Conservation (phyloP, 1,140 invertebrate genomes). For the Drosophila quadrilineata region DNA sequence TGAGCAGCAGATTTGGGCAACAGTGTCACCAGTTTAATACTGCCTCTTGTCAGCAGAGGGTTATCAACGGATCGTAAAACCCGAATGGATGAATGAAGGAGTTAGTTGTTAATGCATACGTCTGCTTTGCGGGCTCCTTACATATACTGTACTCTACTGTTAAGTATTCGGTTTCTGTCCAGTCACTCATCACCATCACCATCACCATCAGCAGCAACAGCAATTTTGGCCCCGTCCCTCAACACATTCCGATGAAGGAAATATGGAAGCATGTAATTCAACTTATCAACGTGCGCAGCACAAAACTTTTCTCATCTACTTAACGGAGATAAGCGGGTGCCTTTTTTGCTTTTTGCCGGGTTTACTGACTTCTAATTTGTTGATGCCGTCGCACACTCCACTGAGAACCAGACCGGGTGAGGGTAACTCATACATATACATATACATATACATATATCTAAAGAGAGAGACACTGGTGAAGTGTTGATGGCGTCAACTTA, state of each 20-base stretch:
- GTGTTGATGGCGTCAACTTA: slow-evolving; percentile 75
- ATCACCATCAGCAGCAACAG: background rate
- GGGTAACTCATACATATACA: slow-evolving; percentile 6
- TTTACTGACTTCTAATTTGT: slow-evolving; percentile 76
- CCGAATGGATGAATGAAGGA: slow-evolving; percentile 12
- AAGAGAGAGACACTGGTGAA: slow-evolving; percentile 50
- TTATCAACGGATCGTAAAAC: slow-evolving; percentile 52
- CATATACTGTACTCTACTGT: background rate
- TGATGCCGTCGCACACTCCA: slow-evolving; percentile 28
- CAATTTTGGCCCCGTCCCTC: background rate
- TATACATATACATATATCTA: slow-evolving; percentile 1
- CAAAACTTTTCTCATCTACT: slow-evolving; percentile 79
- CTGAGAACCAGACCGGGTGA: slow-evolving; percentile 17
- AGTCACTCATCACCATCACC: background rate
- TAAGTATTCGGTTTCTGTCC: slow-evolving; percentile 11
- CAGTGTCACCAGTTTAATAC: slow-evolving; percentile 69
- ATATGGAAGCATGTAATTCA: slow-evolving; percentile 70
- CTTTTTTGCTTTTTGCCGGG: slow-evolving; percentile 46
- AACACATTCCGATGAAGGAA: slow-evolving; percentile 43
- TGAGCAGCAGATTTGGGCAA: slow-evolving; percentile 71
- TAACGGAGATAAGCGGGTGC: slow-evolving; percentile 72
- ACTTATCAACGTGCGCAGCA: slow-evolving; percentile 70
- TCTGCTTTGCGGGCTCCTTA: background rate
- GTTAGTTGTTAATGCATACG: slow-evolving; percentile 44
- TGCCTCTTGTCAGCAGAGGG: slow-evolving; percentile 30